phyloP scores from a whole-genome alignment of 2,888 invertebrate genomes.

The Molanna angustata region DNA sequence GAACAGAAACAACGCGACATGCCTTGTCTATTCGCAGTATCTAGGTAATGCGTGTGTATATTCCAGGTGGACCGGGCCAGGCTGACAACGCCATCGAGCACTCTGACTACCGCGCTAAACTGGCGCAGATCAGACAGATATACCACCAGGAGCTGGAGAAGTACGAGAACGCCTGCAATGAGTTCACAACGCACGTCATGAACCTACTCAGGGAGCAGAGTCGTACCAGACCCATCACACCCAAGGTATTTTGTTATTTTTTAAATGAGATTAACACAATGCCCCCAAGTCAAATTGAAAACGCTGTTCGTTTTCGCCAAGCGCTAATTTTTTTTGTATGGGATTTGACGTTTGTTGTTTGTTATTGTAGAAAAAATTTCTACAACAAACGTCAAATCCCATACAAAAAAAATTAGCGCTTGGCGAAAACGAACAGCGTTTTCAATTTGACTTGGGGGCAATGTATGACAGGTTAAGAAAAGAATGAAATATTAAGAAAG shows the following conservation, averaged over 20 bases:
- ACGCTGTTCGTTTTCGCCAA: too few species aligned
- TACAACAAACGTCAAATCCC: too few species aligned
- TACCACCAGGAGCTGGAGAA: slow-evolving; percentile 99
- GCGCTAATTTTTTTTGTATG: too few species aligned
- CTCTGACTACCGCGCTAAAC: slow-evolving; percentile 97
- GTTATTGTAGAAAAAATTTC: too few species aligned
- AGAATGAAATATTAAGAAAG: too few species aligned
- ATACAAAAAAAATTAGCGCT: too few species aligned
- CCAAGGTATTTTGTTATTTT: slow-evolving; percentile 64
- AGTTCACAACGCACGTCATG: slow-evolving; percentile 99
- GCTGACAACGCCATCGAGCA: slow-evolving; percentile 97
- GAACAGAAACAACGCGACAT: too few species aligned
- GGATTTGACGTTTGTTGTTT: too few species aligned
- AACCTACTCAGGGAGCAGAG: slow-evolving; percentile 95
- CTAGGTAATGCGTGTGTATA: slow-evolving; percentile 13
- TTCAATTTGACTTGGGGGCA: not conserved
- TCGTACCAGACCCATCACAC: slow-evolving; percentile 95
- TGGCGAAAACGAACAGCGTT: too few species aligned
- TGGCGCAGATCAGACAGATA: slow-evolving; percentile 97
- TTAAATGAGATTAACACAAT: not conserved
- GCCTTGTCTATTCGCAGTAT: too few species aligned
- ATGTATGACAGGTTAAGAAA: too few species aligned
- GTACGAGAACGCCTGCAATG: slow-evolving; percentile 99
- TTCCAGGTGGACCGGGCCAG: slow-evolving; percentile 65
- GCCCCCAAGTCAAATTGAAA: too few species aligned